A percentile compares a stretch with the other conserved stretches of the same genome.
These are phyloP conservation scores for Lates calcarifer DNA, from an alignment of 2,113 vertebrate genomes.

Conservation along the genomic window DNA sequence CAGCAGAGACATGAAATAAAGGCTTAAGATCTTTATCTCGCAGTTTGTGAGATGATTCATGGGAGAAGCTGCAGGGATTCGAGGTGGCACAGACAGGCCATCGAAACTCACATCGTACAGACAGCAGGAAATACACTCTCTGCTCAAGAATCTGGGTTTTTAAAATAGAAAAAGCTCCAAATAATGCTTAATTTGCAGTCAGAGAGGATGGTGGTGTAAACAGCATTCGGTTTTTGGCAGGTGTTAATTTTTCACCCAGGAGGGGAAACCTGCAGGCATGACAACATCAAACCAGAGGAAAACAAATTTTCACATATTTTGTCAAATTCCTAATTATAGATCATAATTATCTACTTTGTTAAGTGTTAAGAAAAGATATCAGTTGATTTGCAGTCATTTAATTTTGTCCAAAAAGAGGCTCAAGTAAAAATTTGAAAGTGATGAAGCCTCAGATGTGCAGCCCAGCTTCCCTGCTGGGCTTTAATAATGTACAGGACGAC, in stretches of 20 bases:
- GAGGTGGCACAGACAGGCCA: neutral
- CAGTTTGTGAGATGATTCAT: conserved; percentile 55
- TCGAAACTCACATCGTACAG: neutral
- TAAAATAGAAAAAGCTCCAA: conserved; percentile 17
- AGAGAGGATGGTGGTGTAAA: conserved; percentile 7
- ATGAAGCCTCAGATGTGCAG: too few species aligned
- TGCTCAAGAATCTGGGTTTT: neutral
- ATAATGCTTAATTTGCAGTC: neutral
- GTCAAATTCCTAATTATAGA: conserved; percentile 31
- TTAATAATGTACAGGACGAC: neutral
- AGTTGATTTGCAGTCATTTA: neutral
- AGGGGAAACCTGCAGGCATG: conserved; percentile 29
- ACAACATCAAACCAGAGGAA: conserved; percentile 4
- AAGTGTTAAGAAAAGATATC: neutral
- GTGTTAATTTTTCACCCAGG: conserved; percentile 34
- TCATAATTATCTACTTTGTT: neutral
- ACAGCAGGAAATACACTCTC: neutral
- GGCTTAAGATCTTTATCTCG: conserved; percentile 47
- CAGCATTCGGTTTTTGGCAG: conserved; percentile 45
- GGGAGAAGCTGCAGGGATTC: conserved; percentile 35
- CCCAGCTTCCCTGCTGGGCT: too few species aligned
- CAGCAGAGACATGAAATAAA: conserved; percentile 3
- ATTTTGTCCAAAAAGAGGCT: neutral
- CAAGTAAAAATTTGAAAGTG: too few species aligned
- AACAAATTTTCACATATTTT: conserved; percentile 17